Base-by-base conservation (phyloP, 64 coral and sea anemone genomes). In the Cladopsammia gracilis region DNA sequence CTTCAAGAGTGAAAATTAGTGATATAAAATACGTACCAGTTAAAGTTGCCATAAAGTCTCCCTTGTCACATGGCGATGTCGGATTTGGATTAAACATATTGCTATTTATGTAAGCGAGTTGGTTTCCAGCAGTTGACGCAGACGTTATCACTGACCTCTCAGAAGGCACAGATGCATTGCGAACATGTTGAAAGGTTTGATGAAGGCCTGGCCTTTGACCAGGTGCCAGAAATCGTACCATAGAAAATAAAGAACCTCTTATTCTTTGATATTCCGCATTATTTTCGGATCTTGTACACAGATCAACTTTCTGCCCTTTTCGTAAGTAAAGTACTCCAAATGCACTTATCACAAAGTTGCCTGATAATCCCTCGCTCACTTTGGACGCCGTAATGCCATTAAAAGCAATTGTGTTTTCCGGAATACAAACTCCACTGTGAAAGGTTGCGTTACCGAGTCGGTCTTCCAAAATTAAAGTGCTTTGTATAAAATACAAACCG, bases 281-380 rank as follows among this genome's bases (percentile, higher is more conserved):
- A n/a, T 50, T 64, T 4, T 47, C 19, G 7, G 79, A 64, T 82
- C 6, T n/a, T 34, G 42, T 42, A 44, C 34, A 65, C 3, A 64
- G 58, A 64, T 3, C 5, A 64, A 82, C 43, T 22, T 22, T 48
- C 18, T 82, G 79, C 58, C 58, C 58, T 82, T 82, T 65, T n/a
- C 59, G 26, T 13, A 82, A 16, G 58, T 46, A 82, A 7, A 82
- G 42, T 42, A 64, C 59, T 62, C 79, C 79, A 82, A 82, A 82
- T 65, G 79, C 79, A 64, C 79, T 48, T 5, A 82, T 26, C 1
- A 46, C 58, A 62, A 82, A 54, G 1, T 26, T 4, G 19, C 7
- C 51, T 10, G 0, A 0, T 2, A 13, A 2, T 22, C 22, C 48
- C 10, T 12, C 75, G 10, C 51, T 77, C 9, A 77, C 48, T 77